Evolutionary conservation across 92 coral and sea anemone genomes (phyloP).

Genomic region (Epizoanthus illoricatus): DNA sequence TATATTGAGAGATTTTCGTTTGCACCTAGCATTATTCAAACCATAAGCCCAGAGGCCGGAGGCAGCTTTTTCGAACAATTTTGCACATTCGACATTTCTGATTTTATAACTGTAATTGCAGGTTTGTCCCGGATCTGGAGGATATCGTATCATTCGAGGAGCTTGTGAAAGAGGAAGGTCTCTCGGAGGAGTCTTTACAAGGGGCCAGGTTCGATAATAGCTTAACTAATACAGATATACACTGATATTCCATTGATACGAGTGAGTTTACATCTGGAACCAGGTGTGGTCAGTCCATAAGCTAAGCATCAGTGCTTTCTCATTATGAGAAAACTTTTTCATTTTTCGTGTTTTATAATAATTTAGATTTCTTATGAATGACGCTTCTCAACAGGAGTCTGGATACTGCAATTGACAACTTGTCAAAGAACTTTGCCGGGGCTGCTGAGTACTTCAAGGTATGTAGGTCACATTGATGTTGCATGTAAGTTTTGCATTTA

Average conservation of each 20-base stretch:
- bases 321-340: background rate
- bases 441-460: slow-evolving; percentile 99
- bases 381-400: slow-evolving; percentile 55
- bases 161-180: slow-evolving; percentile 86
- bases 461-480: background rate
- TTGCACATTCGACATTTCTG: too few relatives aligned
- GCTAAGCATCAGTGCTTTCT: too few relatives aligned
- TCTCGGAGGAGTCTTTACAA: slow-evolving; percentile 78
- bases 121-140: slow-evolving; percentile 97
- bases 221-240: background rate
- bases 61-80: too few relatives aligned
- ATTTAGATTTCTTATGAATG: background rate
- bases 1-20: too few relatives aligned
- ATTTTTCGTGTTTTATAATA: background rate
- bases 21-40: too few relatives aligned
- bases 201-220: slow-evolving; percentile 72
- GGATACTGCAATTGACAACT: slow-evolving; percentile 88
- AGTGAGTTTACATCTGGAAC: too few relatives aligned
- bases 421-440: slow-evolving; percentile 95
- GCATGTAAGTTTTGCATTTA: too few relatives aligned
- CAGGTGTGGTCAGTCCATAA: too few relatives aligned
- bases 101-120: background rate
- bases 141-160: slow-evolving; percentile 98
- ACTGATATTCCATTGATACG: too few relatives aligned
- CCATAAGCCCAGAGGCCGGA: too few relatives aligned